Base-by-base conservation (phyloP, 2,888 invertebrate species). In the Oxytorus armatus region DNA sequence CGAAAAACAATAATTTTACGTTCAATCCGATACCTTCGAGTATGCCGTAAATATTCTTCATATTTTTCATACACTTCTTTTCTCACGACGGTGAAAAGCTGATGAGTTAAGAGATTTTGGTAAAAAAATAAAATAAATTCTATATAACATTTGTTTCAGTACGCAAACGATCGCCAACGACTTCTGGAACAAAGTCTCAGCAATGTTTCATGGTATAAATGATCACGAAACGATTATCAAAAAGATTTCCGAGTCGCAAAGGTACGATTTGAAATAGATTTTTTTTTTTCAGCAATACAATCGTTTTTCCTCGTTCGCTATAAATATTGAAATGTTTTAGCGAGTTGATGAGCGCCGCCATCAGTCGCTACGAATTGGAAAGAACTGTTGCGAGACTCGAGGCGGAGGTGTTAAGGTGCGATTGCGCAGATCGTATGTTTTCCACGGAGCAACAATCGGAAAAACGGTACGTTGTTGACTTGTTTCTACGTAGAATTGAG, bases 221-320 rank as follows among this genome's bases (percentile, higher is more conserved):
- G 70, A 79, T 59, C 70, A 70, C 16, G 65, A 53, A 21, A 16
- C 42, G 53, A 75, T 79, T 23, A 14, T 79, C 7, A 75, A 70
- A 57, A 75, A 65, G 65, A 74, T 79, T 11, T 57, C 70, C 3
- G 59, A 66, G 11, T 57, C 53, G 29, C 70, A 70, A 59, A 79
- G 79, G 75, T 79, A 76, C 0, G 49, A 18, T 33, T 0, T 44
- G 5, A 49, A n/a, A 21, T n/a, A 0, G n/a, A 8, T 68, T 14
- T 49, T 49, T 5, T 33, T 39, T 11, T 21, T 7, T 36, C 3
- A 10, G 10, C 57, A 3, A 53, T 23, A n/a, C 61, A 23, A n/a
- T n/a, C n/a, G n/a, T n/a, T 18, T 44, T 44, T 53, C 2, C 23
- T 36, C n/a, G 23, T 51, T 16, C 51, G 51, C 42, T 33, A 14